Base-by-base conservation (phyloP, 2,888 invertebrate species). In the Plagodis dolabraria region DNA sequence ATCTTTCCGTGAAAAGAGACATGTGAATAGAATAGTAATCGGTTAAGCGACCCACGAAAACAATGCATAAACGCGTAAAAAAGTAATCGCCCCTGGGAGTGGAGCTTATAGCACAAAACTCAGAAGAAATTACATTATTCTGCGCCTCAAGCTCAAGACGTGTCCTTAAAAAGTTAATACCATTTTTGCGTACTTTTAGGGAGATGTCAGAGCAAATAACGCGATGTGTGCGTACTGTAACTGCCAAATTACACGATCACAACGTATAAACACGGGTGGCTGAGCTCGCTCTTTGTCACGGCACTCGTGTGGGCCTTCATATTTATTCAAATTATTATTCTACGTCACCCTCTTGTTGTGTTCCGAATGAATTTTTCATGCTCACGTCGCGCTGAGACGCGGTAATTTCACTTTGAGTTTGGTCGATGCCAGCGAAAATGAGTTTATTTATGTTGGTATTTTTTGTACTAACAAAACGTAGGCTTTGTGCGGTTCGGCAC, bases 271-370 rank as follows among this genome's bases (percentile, higher is more conserved):
- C 87, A 85, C 86, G 87, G 85, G 77, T 80, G 87, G 84, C 81
- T 88, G 89, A 75, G 71, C 80, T 71, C 80, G 80, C 83, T 85
- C 85, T 87, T 88, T 88, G 90, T 90, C 89, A 85, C 83, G 83
- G 86, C 86, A 84, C 81, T 73, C 77, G 82, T 81, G 77, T 82
- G 85, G 77, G 63, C 56, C 84, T 84, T 87, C 82, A 89, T 90
- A 89, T 92, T 91, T 92, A 92, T 92, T 92, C 88, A 92, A 92
- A 91, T 92, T 89, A 89, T 91, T 85, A 87, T 84, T 86, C 85
- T 79, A 78, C 83, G 80, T 79, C 89, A 83, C 90, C 87, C 90
- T 86, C 87, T 86, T 86, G 88, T 89, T 85, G 85, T 85, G 84
- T 83, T 78, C 75, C 77, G 81, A 86, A 92, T 92, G 91, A 92